phyloP scores from a whole-genome alignment of 2,888 invertebrate species.

The Hydroisotoma schaefferi region DNA sequence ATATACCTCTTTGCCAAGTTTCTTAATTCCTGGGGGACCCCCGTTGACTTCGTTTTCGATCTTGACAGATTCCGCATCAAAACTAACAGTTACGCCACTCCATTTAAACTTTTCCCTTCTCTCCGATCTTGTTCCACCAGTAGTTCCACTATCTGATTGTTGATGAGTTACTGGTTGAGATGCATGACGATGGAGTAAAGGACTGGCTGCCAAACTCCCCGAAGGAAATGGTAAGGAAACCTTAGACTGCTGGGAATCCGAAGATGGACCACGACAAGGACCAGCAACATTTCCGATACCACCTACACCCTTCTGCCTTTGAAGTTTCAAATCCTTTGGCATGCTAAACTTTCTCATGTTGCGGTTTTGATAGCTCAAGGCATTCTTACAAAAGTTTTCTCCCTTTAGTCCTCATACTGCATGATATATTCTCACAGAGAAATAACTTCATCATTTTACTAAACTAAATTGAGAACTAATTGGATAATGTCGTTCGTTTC shows the following conservation, averaged over 20 bases:
- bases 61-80: constrained; percentile 48
- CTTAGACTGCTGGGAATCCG: constrained; percentile 43
- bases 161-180: constrained; percentile 24
- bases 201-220: constrained; percentile 31
- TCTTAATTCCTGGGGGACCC: constrained; percentile 45
- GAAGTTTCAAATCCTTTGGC: constrained; percentile 34
- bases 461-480: too few relatives aligned
- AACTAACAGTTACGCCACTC: constrained; percentile 48
- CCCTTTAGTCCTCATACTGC: too few relatives aligned
- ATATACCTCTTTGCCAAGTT: constrained; percentile 48
- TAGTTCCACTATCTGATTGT: constrained; percentile 35
- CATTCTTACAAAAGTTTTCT: too few relatives aligned
- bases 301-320: constrained; percentile 46
- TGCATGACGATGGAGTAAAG: constrained; percentile 25
- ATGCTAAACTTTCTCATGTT: constrained; percentile 22
- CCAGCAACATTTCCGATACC: constrained; percentile 31
- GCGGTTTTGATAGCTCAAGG: neutral
- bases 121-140: constrained; percentile 25
- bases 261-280: constrained; percentile 40
- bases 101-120: constrained; percentile 48
- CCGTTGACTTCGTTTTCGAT: constrained; percentile 49
- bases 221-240: constrained; percentile 27
- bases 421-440: too few relatives aligned
- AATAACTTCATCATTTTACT: too few relatives aligned
- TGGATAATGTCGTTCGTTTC: too few relatives aligned